These are phyloP conservation scores for Metopia argyrocephala DNA, from an alignment of 2,888 invertebrate genomes.

Conservation along the genomic window DNA sequence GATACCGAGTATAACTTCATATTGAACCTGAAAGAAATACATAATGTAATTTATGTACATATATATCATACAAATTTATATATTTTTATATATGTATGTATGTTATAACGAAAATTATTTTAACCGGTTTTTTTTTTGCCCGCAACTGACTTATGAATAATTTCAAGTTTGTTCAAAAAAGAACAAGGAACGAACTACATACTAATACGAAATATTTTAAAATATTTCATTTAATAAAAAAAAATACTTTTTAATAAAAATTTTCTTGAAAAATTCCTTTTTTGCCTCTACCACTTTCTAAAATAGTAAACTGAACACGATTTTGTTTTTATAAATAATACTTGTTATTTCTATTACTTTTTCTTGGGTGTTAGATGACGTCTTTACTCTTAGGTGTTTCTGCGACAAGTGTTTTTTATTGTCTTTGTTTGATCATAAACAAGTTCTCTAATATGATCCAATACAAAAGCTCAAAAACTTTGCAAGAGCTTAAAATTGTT, in stretches of 20 bases:
- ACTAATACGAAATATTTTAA: not conserved
- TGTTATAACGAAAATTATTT: not conserved
- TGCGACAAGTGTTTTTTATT: conserved; percentile 29
- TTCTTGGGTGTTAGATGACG: conserved; percentile 13
- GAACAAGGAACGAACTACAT: not conserved
- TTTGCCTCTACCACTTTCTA: conserved; percentile 9
- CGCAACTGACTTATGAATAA: not conserved
- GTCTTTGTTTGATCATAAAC: conserved; percentile 47
- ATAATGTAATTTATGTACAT: not conserved
- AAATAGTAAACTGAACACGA: not conserved
- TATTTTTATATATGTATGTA: not conserved
- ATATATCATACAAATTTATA: not conserved
- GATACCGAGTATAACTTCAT: conserved; percentile 86
- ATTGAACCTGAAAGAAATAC: conserved; percentile 67
- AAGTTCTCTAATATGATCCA: conserved; percentile 28
- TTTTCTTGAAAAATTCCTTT: not conserved
- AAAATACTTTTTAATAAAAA: not conserved
- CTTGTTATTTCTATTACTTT: conserved; percentile 30
- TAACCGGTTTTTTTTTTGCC: conserved; percentile 23
- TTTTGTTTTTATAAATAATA: not conserved
- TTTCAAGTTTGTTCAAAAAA: conserved; percentile 21
- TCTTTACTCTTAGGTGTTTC: conserved; percentile 22
- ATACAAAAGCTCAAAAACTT: conserved; percentile 42
- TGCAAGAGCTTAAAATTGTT: conserved; percentile 30
- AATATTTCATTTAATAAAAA: not conserved